A percentile compares a stretch with the other conserved stretches of the same genome.
phyloP scores from a whole-genome alignment of 2,888 invertebrate species.

The Ceratothoa steindachneri region DNA sequence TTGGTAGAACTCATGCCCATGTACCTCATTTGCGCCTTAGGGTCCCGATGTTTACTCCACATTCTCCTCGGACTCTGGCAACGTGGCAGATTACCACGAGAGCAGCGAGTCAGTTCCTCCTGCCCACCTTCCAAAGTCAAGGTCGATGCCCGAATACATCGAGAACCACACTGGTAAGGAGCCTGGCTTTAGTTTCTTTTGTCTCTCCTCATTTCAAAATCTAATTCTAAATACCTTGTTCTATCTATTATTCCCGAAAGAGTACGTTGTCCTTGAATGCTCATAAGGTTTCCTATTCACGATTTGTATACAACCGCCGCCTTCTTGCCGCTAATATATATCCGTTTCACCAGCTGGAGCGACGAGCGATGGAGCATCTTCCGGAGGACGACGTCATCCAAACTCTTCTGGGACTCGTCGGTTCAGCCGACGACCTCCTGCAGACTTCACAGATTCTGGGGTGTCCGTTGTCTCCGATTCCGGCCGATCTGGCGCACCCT shows the following conservation, averaged over 20 bases:
- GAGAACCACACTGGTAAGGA: constrained; percentile 50
- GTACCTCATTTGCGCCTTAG: constrained; percentile 45
- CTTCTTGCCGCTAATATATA: no score
- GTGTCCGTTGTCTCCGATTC: constrained; percentile 71
- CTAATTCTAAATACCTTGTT: no score
- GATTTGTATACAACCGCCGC: no score
- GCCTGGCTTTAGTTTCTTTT: neutral
- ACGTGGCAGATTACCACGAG: constrained; percentile 66
- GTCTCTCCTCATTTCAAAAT: no score
- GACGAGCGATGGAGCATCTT: constrained; percentile 31
- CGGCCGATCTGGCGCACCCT: constrained; percentile 53
- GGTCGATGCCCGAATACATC: constrained; percentile 63
- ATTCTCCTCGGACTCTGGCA: constrained; percentile 74
- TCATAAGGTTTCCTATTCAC: no score
- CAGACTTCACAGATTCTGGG: constrained; percentile 63
- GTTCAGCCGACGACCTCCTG: constrained; percentile 33
- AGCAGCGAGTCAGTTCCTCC: constrained; percentile 51
- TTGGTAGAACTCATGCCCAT: no score
- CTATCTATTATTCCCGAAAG: neutral
- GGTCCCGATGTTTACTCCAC: constrained; percentile 61
- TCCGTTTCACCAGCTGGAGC: constrained; percentile 11
- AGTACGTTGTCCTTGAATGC: neutral
- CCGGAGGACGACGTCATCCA: constrained; percentile 21
- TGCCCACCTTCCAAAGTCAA: constrained; percentile 60
- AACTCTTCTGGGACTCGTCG: constrained; percentile 25